Base-by-base conservation (phyloP, 2,888 invertebrate species). In the Lasioglossum marginatum region DNA sequence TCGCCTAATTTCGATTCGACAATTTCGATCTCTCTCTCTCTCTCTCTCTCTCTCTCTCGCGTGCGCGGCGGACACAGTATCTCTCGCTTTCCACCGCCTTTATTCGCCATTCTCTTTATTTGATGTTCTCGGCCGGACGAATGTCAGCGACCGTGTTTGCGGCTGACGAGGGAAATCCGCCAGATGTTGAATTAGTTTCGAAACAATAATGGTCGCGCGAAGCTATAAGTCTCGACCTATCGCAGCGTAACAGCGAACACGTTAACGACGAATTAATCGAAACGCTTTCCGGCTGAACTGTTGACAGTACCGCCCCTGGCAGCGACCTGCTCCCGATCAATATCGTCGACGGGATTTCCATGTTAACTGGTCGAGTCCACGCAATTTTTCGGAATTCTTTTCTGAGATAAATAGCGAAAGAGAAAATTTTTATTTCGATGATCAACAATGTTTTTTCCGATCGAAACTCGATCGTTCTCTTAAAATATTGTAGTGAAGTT, bases 131-230 rank as follows among this genome's bases (percentile, higher is more conserved):
- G 27, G 63, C 31, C 60, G 31, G 6, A 2, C 63, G 63, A 63
- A 16, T 16, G 63, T 31, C 63, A 16, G 31, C 6, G 16, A 63
- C 16, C 57, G 3, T n/a, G 57, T 23, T 57, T n/a, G 57, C 57
- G 57, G 57, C 10, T n/a, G 57, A 57, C 57, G 57, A 57, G 63
- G 63, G 16, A 63, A 63, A 63, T 63, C 63, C 57, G n/a, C 57
- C 57, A 57, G 57, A 57, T n/a, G 57, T n/a, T n/a, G 57, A 57
- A 57, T 57, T 57, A 57, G 57, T 57, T 57, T 57, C 57, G 57
- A 57, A 57, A 57, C 57, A 57, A n/a, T 57, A 57, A 57, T 57
- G n/a, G n/a, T 57, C 57, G n/a, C n/a, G 57, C n/a, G n/a, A 6
- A n/a, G 57, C 10, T 57, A 57, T n/a, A 57, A 57, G n/a, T n/a